Evolutionary conservation across 2,113 vertebrate species (phyloP).

Genomic region (Carollia perspicillata): DNA sequence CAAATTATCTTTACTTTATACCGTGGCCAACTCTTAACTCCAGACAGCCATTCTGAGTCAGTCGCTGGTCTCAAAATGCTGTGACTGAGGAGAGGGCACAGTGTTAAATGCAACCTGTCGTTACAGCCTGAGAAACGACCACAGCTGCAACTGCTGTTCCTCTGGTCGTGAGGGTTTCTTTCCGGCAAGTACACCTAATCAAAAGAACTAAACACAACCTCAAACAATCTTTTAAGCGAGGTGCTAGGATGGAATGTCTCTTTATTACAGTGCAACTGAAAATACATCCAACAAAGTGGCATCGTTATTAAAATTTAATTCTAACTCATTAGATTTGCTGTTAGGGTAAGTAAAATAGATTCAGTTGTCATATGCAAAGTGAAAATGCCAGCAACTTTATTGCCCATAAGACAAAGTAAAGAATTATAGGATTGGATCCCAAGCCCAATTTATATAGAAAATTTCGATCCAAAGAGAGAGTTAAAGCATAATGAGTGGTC

Average conservation of each 20-base stretch:
- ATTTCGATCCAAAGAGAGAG: neutral
- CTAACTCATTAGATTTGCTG: neutral
- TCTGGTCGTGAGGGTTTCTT: neutral
- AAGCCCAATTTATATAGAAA: neutral
- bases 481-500: neutral
- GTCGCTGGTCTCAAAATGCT: neutral
- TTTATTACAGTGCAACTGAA: neutral
- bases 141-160: neutral
- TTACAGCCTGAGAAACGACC: neutral
- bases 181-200: neutral
- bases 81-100: neutral
- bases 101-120: slow-evolving; percentile 1
- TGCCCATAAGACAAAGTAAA: neutral
- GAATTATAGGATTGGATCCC: neutral
- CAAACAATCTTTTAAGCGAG: neutral
- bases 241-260: neutral
- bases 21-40: neutral
- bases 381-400: neutral
- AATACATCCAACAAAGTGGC: neutral
- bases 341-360: neutral
- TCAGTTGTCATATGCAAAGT: neutral
- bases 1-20: slow-evolving; percentile 25
- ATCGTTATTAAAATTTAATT: slow-evolving; percentile 10
- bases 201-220: neutral
- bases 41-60: neutral